Percentiles rank a stretch among this genome's conserved stretches.
These are phyloP conservation scores for Ichneumoninae sp. DNA, from an alignment of 2,888 invertebrate genomes.

Conservation along the genomic window DNA sequence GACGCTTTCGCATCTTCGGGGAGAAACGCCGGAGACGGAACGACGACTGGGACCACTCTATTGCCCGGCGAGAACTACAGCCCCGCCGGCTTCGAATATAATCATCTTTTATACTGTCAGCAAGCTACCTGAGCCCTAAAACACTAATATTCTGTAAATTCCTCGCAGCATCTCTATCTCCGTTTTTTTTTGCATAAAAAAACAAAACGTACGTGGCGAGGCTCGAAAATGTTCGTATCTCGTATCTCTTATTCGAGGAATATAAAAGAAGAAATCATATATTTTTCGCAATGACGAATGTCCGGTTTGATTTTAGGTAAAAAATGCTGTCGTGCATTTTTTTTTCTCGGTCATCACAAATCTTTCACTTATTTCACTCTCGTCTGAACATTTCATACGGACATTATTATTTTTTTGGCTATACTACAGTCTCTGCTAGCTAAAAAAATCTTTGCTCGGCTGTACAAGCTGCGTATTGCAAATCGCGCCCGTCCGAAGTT, in stretches of 20 bases:
- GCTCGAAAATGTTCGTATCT: background rate
- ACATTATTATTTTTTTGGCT: slow-evolving; percentile 15
- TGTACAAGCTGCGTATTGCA: slow-evolving; percentile 11
- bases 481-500: slow-evolving; percentile 35
- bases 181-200: background rate
- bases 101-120: slow-evolving; percentile 30
- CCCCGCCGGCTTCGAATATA: background rate
- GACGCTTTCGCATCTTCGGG: slow-evolving; percentile 16
- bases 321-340: background rate
- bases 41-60: slow-evolving; percentile 27
- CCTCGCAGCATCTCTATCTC: background rate
- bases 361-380: background rate
- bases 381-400: background rate
- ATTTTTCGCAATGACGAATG: background rate
- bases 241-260: background rate
- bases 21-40: background rate
- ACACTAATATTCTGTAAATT: slow-evolving; percentile 14
- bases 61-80: background rate
- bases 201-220: background rate
- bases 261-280: background rate
- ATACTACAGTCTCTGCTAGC: slow-evolving; percentile 22
- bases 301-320: background rate
- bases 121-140: slow-evolving; percentile 23
- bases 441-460: background rate
- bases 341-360: background rate